A percentile compares a stretch with the other conserved stretches of the same genome.
Conservation (phyloP, 1,140 invertebrate species). For the Penaeus japonicus region DNA sequence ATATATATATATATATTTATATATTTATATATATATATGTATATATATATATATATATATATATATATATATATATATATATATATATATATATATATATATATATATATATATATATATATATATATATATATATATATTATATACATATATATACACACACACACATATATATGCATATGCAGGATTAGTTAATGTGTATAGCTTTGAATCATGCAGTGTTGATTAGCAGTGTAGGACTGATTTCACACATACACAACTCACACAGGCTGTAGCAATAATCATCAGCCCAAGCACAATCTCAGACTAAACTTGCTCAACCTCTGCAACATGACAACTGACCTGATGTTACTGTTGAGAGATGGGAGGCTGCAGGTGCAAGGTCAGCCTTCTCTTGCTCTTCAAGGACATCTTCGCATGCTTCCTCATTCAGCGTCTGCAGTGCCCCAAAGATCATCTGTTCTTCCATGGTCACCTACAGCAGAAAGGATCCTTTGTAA, state of each 20-base stretch:
- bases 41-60: neutral
- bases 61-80: neutral
- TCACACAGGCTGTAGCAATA: neutral
- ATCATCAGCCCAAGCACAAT: neutral
- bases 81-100: neutral
- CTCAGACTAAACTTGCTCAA: neutral
- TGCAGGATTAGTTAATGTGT: neutral
- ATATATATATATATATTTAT: too few relatives aligned
- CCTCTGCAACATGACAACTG: neutral
- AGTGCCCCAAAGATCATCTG: conserved; percentile 93
- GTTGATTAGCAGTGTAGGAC: too few relatives aligned
- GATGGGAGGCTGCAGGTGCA: conserved; percentile 14
- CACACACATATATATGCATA: too few relatives aligned
- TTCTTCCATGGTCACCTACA: conserved; percentile 87
- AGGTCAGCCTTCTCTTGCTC: conserved; percentile 55
- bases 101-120: neutral
- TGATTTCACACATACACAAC: too few relatives aligned
- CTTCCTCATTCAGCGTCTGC: conserved; percentile 90
- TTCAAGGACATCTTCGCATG: conserved; percentile 76
- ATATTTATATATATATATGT: too few relatives aligned
- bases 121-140: neutral
- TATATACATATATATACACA: neutral
- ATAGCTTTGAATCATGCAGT: neutral
- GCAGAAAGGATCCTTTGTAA: neutral
- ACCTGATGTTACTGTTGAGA: conserved; percentile 35